Conservation (phyloP, 2,888 invertebrate species). For the Perithous albicinctus region DNA sequence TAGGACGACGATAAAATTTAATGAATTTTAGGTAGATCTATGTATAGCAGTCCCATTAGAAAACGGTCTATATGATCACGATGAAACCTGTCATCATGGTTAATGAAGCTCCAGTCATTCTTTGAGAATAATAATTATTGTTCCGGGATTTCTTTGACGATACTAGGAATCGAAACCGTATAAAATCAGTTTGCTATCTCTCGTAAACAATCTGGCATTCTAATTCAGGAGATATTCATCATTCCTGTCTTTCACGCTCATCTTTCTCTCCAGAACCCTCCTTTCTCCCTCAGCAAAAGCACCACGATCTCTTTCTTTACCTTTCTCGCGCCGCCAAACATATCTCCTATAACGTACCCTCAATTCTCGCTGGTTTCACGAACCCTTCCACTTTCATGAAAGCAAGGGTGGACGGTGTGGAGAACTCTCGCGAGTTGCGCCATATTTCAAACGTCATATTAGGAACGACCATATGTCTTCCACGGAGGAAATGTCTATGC, state of each 20-base stretch:
- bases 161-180: neutral
- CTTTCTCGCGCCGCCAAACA: slow-evolving; percentile 29
- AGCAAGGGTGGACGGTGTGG: slow-evolving; percentile 28
- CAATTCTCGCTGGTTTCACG: slow-evolving; percentile 34
- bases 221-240: slow-evolving; percentile 19
- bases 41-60: slow-evolving; percentile 19
- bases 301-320: slow-evolving; percentile 16
- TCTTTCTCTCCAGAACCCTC: neutral
- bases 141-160: neutral
- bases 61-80: neutral
- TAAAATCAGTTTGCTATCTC: slow-evolving; percentile 4
- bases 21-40: slow-evolving; percentile 52
- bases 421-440: slow-evolving; percentile 70
- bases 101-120: neutral
- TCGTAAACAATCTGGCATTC: slow-evolving; percentile 1
- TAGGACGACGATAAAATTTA: slow-evolving; percentile 47
- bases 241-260: neutral
- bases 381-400: slow-evolving; percentile 31
- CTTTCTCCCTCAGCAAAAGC: neutral
- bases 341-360: slow-evolving; percentile 20
- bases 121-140: neutral
- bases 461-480: slow-evolving; percentile 81
- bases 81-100: neutral
- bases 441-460: slow-evolving; percentile 83
- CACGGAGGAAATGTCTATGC: slow-evolving; percentile 80